phyloP scores from a whole-genome alignment of 2,797 vertebrate species.

The Bucorvus abyssinicus region DNA sequence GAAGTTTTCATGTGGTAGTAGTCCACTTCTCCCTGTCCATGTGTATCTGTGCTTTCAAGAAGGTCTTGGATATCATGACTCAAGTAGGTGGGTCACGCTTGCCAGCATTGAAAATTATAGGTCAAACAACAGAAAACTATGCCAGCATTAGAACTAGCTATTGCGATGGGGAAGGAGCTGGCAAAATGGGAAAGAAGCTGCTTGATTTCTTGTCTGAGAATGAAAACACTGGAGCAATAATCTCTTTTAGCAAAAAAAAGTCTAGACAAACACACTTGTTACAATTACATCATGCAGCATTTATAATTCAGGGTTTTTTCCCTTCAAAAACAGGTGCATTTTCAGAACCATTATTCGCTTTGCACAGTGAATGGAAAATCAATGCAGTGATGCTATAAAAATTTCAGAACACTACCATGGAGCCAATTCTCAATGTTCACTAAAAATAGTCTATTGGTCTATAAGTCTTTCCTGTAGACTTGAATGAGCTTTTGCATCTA shows the following conservation, averaged over 20 bases:
- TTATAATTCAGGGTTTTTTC: neutral
- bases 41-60: conserved; percentile 7
- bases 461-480: neutral
- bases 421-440: neutral
- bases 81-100: neutral
- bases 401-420: neutral
- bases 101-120: neutral
- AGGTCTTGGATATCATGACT: neutral
- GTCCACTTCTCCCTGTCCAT: neutral
- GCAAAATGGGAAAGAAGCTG: neutral
- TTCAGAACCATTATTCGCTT: conserved; percentile 34
- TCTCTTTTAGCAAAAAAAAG: neutral
- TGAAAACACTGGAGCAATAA: conserved; percentile 1
- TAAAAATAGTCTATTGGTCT: neutral
- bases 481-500: neutral
- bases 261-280: conserved; percentile 23
- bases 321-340: neutral
- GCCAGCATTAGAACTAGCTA: neutral
- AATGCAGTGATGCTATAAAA: conserved; percentile 13
- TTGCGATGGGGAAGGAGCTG: neutral
- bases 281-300: neutral
- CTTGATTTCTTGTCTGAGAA: conserved; percentile 7
- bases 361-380: conserved; percentile 13
- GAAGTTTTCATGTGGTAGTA: neutral
- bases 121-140: neutral